These are phyloP conservation scores for Macrotis lagotis DNA, from an alignment of 2,113 vertebrate species.

Conservation along the genomic window DNA sequence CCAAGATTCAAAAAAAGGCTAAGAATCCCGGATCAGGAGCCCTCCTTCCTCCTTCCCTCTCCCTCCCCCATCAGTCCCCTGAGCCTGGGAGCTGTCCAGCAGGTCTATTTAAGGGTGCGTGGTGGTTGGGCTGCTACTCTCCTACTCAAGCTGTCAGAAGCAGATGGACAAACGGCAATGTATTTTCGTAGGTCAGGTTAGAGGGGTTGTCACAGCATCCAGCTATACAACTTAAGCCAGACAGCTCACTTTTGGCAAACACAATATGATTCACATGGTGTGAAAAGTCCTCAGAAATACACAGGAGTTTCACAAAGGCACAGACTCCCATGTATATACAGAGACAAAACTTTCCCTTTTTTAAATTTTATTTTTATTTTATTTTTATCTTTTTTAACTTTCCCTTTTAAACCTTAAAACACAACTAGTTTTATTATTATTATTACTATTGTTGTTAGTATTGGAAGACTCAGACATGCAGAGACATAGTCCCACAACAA, in stretches of 20 bases:
- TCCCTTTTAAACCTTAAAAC: background rate
- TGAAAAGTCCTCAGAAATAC: background rate
- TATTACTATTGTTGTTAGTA: background rate
- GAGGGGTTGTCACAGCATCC: background rate
- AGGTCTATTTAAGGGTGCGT: background rate
- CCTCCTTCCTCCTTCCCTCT: background rate
- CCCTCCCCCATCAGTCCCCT: background rate
- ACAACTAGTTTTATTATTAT: background rate
- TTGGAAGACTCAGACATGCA: background rate
- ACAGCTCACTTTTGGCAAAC: background rate
- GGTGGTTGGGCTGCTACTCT: background rate
- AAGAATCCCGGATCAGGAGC: background rate
- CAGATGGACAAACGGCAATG: background rate
- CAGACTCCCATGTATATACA: background rate
- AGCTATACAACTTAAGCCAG: background rate
- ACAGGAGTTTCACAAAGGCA: background rate
- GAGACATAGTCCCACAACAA: background rate
- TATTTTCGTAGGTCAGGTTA: background rate
- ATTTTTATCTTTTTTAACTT: too few relatives aligned
- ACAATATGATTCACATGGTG: background rate
- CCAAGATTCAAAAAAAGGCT: background rate
- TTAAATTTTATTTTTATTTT: too few relatives aligned
- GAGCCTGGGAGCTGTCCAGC: background rate
- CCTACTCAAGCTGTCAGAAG: background rate
- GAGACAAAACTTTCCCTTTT: background rate